phyloP scores from a whole-genome alignment of 1,140 invertebrate species.

The Macrotrachela quadricornifera region DNA sequence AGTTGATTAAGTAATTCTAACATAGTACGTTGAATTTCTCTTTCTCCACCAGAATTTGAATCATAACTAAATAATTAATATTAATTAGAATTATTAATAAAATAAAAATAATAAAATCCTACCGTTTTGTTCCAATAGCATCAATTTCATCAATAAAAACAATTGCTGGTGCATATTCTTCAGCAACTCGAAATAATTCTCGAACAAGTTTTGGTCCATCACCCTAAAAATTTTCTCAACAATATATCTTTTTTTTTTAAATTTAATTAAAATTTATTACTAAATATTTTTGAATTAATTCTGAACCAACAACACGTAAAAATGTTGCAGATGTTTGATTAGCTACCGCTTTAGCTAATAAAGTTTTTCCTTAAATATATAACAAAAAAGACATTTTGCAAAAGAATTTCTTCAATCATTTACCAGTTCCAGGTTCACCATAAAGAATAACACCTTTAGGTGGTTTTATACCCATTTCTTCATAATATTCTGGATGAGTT shows the following conservation, averaged over 20 bases:
- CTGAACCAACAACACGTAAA: conserved; percentile 86
- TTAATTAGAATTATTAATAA: no score
- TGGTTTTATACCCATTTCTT: conserved; percentile 99
- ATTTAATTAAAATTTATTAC: no score
- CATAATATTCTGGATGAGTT: conserved; percentile 98
- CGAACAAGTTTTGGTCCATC: conserved; percentile 95
- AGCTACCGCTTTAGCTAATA: conserved; percentile 93
- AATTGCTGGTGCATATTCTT: conserved; percentile 96
- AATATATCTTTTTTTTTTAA: no score
- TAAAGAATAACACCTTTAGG: conserved; percentile 98
- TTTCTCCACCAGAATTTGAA: conserved; percentile 93
- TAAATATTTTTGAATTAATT: conserved; percentile 96
- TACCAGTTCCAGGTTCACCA: conserved; percentile 78
- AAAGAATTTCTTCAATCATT: no score
- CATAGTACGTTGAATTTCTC: conserved; percentile 99
- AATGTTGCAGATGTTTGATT: conserved; percentile 99
- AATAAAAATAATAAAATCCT: no score
- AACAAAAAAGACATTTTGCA: no score
- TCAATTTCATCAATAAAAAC: conserved; percentile 99
- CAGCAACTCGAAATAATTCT: conserved; percentile 88
- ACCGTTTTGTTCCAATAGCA: conserved; percentile 88
- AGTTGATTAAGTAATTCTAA: conserved; percentile 93
- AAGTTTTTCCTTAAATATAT: no score
- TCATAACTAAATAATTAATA: conserved; percentile 43
- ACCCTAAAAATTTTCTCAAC: conserved; percentile 32